Conservation (phyloP, 1,140 invertebrate species). For the Drosophila ambigua region DNA sequence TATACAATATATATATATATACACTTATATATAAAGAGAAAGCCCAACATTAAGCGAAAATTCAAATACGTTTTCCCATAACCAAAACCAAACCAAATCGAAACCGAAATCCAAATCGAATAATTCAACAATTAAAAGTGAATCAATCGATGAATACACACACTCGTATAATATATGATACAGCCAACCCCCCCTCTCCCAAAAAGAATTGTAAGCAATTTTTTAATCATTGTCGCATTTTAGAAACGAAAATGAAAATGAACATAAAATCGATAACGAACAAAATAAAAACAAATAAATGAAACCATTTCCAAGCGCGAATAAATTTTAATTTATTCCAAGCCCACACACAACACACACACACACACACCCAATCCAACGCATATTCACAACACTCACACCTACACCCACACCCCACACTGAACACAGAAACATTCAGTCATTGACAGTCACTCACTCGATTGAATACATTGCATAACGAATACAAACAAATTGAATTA, state of each 20-base stretch:
- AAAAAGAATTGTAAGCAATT: slow-evolving; percentile 66
- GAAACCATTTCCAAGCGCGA: slow-evolving; percentile 35
- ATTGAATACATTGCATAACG: slow-evolving; percentile 55
- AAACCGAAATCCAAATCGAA: slow-evolving; percentile 24
- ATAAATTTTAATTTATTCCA: slow-evolving; percentile 32
- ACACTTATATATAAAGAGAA: slow-evolving; percentile 25
- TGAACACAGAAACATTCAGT: slow-evolving; percentile 17
- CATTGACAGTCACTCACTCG: slow-evolving; percentile 17
- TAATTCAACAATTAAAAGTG: slow-evolving; percentile 53
- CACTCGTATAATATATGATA: too few species aligned
- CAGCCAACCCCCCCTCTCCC: not conserved
- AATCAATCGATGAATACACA: slow-evolving; percentile 47
- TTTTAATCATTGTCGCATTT: slow-evolving; percentile 77
- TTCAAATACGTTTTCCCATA: slow-evolving; percentile 78
- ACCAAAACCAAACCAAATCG: slow-evolving; percentile 47
- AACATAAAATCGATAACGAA: too few species aligned
- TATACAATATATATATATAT: slow-evolving; percentile 50
- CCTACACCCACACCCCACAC: slow-evolving; percentile 8
- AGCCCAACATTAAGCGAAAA: slow-evolving; percentile 42
- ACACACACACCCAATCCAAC: slow-evolving; percentile 10
- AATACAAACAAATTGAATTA: slow-evolving; percentile 42
- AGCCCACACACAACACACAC: slow-evolving; percentile 16
- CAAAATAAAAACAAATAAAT: slow-evolving; percentile 11
- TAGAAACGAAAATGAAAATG: slow-evolving; percentile 42
- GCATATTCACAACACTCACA: slow-evolving; percentile 6